Evolutionary conservation across 2,888 invertebrate species (phyloP).

Genomic region (Euphydryas editha): DNA sequence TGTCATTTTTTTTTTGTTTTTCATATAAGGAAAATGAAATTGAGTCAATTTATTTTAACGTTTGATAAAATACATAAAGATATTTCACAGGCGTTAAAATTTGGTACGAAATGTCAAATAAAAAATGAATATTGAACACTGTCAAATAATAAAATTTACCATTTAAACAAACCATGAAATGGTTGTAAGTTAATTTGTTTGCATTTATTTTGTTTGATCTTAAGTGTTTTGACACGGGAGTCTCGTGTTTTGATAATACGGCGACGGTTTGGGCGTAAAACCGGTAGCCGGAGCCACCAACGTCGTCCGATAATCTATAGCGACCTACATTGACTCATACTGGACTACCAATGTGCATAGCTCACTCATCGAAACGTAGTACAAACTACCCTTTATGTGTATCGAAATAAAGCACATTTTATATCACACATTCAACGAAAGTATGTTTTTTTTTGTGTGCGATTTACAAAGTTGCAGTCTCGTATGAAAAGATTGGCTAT

Average conservation of each 20-base stretch:
- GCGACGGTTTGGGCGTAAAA: constrained; percentile 64
- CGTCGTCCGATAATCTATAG: constrained; percentile 48
- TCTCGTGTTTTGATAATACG: constrained; percentile 59
- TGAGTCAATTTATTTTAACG: not conserved
- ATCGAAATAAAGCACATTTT: not conserved
- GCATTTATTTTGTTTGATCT: constrained; percentile 54
- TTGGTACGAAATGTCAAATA: not conserved
- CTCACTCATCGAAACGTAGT: constrained; percentile 1
- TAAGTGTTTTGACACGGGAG: constrained; percentile 65
- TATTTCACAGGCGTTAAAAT: not conserved
- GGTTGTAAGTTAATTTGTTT: constrained; percentile 58
- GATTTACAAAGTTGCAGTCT: constrained; percentile 2
- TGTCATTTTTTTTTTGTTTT: not conserved
- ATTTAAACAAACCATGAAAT: constrained; percentile 58
- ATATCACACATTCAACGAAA: not conserved
- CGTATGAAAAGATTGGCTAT: not conserved
- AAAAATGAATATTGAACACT: constrained; percentile 4
- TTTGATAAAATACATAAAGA: not conserved
- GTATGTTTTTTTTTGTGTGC: not conserved
- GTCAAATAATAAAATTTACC: constrained; percentile 19
- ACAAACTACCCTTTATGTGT: constrained; percentile 16
- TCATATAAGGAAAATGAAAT: not conserved
- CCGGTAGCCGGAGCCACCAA: constrained; percentile 69
- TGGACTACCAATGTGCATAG: constrained; percentile 10
- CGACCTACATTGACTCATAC: constrained; percentile 38